These are phyloP conservation scores for Prochilodus magdalenae DNA, from an alignment of 2,113 vertebrate species.

Conservation along the genomic window DNA sequence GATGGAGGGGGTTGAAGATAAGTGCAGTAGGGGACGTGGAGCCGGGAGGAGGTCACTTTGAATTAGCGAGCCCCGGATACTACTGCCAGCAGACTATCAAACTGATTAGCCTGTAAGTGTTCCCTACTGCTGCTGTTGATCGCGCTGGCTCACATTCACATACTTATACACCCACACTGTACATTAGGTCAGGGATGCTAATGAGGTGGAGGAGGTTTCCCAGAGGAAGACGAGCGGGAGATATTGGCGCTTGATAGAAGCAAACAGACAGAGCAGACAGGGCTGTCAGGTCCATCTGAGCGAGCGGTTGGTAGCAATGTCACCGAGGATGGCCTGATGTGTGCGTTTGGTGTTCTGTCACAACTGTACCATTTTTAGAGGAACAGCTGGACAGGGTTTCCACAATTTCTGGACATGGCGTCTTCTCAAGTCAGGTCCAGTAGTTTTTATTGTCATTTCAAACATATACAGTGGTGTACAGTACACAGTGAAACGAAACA, in stretches of 20 bases:
- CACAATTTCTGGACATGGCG: too few species aligned
- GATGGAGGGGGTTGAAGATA: conserved; percentile 67
- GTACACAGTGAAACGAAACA: too few species aligned
- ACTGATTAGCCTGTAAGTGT: conserved; percentile 61
- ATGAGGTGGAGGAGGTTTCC: neutral
- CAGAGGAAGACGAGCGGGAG: neutral
- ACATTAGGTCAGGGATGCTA: neutral
- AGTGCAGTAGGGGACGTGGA: conserved; percentile 62
- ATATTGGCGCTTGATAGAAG: neutral
- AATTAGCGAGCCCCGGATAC: conserved; percentile 54
- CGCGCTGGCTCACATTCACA: neutral
- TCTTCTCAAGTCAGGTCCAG: too few species aligned
- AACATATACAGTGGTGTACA: too few species aligned
- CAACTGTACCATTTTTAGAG: too few species aligned
- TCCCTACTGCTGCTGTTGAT: neutral
- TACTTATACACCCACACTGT: neutral
- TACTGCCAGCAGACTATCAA: conserved; percentile 66
- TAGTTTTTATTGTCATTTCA: too few species aligned
- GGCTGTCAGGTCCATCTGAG: neutral
- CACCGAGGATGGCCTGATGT: neutral
- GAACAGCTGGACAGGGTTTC: too few species aligned
- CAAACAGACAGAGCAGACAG: neutral
- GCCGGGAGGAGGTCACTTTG: conserved; percentile 66
- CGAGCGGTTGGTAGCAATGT: neutral
- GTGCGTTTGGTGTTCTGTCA: neutral